A percentile compares a stretch with the other conserved stretches of the same genome.
phyloP scores from a whole-genome alignment of 2,113 vertebrate genomes.

The Corapipo altera region DNA sequence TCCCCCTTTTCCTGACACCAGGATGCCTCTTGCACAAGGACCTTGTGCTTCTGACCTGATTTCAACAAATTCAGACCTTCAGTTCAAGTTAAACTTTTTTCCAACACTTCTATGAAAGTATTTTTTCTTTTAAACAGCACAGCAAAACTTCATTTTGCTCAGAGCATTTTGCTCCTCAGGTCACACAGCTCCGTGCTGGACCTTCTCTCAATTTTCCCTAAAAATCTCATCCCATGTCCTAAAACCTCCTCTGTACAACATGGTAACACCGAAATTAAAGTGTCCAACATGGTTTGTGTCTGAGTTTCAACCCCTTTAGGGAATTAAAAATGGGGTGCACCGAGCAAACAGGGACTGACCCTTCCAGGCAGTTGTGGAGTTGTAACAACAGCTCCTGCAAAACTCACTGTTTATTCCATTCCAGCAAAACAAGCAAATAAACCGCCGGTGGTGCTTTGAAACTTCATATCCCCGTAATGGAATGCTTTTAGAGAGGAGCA shows the following conservation, averaged over 20 bases:
- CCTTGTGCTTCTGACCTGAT: background rate
- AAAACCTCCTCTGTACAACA: background rate
- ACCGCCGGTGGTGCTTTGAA: constrained; percentile 62
- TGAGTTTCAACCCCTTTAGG: background rate
- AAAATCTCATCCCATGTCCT: background rate
- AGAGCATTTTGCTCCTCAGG: background rate
- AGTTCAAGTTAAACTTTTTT: background rate
- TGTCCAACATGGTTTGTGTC: background rate
- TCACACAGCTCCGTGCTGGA: accelerated
- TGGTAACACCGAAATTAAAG: background rate
- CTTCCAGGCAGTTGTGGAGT: background rate
- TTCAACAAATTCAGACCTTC: background rate
- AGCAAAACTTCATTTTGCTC: background rate
- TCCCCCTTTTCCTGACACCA: background rate
- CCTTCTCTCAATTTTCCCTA: too few species aligned
- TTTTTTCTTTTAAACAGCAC: background rate
- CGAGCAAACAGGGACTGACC: constrained; percentile 2
- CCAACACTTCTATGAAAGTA: background rate
- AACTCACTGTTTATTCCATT: constrained; percentile 42
- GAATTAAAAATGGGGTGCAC: background rate
- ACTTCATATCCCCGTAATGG: constrained; percentile 76
- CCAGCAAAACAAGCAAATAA: constrained; percentile 71
- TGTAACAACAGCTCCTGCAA: background rate
- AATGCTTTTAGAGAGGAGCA: constrained; percentile 78
- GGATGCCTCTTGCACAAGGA: background rate